Conservation (phyloP, 2,797 vertebrate species). For the Columba guinea region DNA sequence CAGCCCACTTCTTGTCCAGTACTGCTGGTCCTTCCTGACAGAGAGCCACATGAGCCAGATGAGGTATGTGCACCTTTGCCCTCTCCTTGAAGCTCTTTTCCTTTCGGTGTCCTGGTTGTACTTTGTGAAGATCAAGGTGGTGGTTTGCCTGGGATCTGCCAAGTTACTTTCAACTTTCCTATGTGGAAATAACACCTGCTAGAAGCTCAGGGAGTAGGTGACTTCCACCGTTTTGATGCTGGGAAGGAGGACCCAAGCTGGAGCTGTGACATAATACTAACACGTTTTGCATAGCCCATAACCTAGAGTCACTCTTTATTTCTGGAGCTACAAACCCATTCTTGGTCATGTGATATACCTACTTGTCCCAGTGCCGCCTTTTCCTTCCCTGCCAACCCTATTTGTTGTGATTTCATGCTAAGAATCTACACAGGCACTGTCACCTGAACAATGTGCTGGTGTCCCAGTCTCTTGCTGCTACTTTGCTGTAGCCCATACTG, state of each 20-base stretch:
- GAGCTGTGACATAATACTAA: background rate
- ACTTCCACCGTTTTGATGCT: background rate
- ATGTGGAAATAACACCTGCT: background rate
- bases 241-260: background rate
- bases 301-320: background rate
- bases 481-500: background rate
- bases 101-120: background rate
- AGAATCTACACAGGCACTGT: background rate
- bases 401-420: background rate
- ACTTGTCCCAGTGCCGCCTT: background rate
- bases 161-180: background rate
- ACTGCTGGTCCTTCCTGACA: constrained; percentile 82
- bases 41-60: constrained; percentile 23
- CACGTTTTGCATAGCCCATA: rapidly evolving
- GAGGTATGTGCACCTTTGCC: constrained; percentile 67
- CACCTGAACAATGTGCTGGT: background rate
- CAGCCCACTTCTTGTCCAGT: constrained; percentile 80
- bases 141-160: background rate
- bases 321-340: background rate
- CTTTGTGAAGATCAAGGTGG: background rate
- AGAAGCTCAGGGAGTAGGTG: background rate
- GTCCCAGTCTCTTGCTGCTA: background rate
- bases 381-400: background rate
- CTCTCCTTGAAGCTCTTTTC: background rate
- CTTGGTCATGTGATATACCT: no score